Conservation (phyloP, 2,797 vertebrate genomes). For the Leptoclinus maculatus region DNA sequence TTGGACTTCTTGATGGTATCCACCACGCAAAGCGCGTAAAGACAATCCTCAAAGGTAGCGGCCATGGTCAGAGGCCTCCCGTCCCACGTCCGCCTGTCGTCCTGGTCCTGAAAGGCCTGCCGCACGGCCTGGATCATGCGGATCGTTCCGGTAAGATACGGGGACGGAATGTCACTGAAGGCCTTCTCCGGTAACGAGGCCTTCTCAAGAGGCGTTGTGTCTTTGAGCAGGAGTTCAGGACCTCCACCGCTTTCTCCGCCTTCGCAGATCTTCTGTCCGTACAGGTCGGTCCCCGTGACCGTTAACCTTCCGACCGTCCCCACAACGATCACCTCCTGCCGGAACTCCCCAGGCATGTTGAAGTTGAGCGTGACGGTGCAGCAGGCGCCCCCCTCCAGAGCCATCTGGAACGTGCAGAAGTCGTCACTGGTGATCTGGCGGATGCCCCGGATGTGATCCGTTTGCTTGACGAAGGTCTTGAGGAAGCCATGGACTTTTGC, state of each 20-base stretch:
- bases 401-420: slow-evolving; percentile 99
- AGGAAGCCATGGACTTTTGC: slow-evolving; percentile 96
- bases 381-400: slow-evolving; percentile 94
- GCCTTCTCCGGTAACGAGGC: slow-evolving; percentile 95
- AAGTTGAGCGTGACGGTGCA: slow-evolving; percentile 98
- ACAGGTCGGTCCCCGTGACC: slow-evolving; percentile 92
- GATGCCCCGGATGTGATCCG: slow-evolving; percentile 96
- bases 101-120: slow-evolving; percentile 97
- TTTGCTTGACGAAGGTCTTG: slow-evolving; percentile 98
- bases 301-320: slow-evolving; percentile 91
- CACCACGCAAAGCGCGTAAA: slow-evolving; percentile 97
- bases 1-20: slow-evolving; percentile 98
- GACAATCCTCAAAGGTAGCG: slow-evolving; percentile 97
- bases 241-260: slow-evolving; percentile 68
- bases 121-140: slow-evolving; percentile 98
- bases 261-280: slow-evolving; percentile 92
- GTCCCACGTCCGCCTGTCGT: slow-evolving; percentile 96
- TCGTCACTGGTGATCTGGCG: slow-evolving; percentile 99
- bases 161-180: slow-evolving; percentile 95
- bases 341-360: slow-evolving; percentile 96
- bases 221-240: slow-evolving; percentile 92
- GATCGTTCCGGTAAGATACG: slow-evolving; percentile 95
- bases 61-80: slow-evolving; percentile 97
- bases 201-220: slow-evolving; percentile 90
- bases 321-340: slow-evolving; percentile 94